Base-by-base conservation (phyloP, 2,888 invertebrate species). In the Drosophila limbata region DNA sequence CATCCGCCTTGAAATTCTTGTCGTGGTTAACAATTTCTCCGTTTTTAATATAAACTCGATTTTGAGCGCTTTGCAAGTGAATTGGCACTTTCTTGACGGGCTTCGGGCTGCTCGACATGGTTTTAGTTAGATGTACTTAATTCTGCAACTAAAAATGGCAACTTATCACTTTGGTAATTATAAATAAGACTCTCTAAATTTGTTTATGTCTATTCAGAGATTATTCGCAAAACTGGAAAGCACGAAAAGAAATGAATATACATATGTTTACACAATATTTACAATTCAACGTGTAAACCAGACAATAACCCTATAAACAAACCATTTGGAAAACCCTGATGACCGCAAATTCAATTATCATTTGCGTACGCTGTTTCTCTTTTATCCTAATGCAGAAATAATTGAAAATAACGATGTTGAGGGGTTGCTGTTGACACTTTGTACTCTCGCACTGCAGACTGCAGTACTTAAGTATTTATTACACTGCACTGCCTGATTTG, bases 21-120 rank as follows among this genome's bases (percentile, higher is more conserved):
- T 99, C 98, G 87, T 98, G 98, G 93, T 99, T 99, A 79, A 99
- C 98, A 73, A 99, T 95, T 91, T 96, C 96, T 3, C 99, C 99
- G 93, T 98, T 97, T 93, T 98, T 98, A 89, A 99, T 98, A 77
- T 99, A 95, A 79, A 99, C 94, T 9, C 98, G 96, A 92, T 97
- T 98, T 92, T 97, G 97, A 61, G 97, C 96, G 93, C 97, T 98
- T 97, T 97, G 97, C 91, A 97, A 94, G 93, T 98, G 98, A 92
- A 98, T 97, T 67, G 98, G 98, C 72, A 98, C 97, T 94, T 98
- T 98, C 93, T 98, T 98, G 81, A 98, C 97, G 79, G 97, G 97
- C 81, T 97, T 96, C 85, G 95, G 92, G 76, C 91, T 92, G 61
- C 90, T 84, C 73, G 92, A 87, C 92, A 92, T 92, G 66, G 71